Conservation (phyloP, 2,797 vertebrate genomes). For the Podarcis lilfordi region DNA sequence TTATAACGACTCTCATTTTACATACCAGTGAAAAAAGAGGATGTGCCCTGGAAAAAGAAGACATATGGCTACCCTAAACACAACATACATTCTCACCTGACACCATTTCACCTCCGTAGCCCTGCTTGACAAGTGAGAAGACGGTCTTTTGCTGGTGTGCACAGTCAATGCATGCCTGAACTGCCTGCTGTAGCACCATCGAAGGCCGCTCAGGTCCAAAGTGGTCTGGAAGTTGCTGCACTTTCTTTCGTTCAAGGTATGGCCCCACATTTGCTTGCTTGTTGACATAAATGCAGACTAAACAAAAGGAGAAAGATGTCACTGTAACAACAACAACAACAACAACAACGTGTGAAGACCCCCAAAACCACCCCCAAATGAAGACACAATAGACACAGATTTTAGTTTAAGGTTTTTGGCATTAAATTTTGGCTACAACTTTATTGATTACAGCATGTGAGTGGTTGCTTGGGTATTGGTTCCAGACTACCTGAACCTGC, state of each 20-base stretch:
- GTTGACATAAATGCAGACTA: constrained; percentile 98
- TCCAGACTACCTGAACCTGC: no score
- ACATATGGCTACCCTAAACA: background rate
- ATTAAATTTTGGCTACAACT: no score
- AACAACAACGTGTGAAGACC: no score
- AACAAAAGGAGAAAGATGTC: constrained; percentile 40
- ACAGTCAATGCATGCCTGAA: constrained; percentile 96
- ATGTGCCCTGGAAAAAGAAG: no score
- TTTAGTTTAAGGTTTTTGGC: no score
- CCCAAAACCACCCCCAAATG: no score
- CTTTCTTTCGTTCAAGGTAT: constrained; percentile 93
- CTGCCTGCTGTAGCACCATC: constrained; percentile 90
- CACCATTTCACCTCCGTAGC: constrained; percentile 93
- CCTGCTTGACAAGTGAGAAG: constrained; percentile 95
- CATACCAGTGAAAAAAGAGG: no score
- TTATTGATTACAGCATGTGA: no score
- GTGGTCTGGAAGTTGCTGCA: constrained; percentile 94
- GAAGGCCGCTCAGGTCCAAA: constrained; percentile 92
- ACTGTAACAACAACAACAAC: no score
- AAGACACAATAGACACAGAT: no score
- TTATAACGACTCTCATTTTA: no score
- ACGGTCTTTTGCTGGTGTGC: constrained; percentile 94
- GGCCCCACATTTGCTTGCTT: constrained; percentile 92
- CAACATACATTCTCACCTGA: constrained; percentile 82
- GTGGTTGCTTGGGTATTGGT: no score